Evolutionary conservation across 1,140 invertebrate genomes (phyloP).

Genomic region (Drosophila truncata): DNA sequence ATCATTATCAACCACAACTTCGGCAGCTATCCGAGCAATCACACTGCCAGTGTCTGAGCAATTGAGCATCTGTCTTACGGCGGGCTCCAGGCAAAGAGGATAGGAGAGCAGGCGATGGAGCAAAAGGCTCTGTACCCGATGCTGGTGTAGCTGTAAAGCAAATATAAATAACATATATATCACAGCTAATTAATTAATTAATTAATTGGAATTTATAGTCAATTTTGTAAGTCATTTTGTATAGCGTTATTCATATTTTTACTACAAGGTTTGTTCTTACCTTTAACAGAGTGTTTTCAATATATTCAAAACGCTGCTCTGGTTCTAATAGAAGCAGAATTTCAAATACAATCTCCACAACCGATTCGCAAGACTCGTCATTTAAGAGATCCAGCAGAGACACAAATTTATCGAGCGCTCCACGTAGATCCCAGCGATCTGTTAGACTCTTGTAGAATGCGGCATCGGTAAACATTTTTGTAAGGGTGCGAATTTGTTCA

Average conservation of each 20-base stretch:
- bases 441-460: constrained; percentile 66
- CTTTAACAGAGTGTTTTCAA: constrained; percentile 82
- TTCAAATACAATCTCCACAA: constrained; percentile 88
- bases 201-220: background rate
- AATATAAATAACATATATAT: background rate
- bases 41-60: constrained; percentile 81
- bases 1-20: constrained; percentile 84
- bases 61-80: constrained; percentile 86
- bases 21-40: constrained; percentile 83
- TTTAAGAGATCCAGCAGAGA: constrained; percentile 85
- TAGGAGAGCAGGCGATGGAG: constrained; percentile 85
- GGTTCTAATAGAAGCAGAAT: constrained; percentile 86
- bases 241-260: background rate
- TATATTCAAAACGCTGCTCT: constrained; percentile 86
- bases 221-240: background rate
- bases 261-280: constrained; percentile 11
- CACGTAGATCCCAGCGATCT: constrained; percentile 74
- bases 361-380: constrained; percentile 83
- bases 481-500: constrained; percentile 58
- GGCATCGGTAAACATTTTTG: constrained; percentile 69
- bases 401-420: constrained; percentile 86
- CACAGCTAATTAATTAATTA: background rate
- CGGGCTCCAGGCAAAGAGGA: constrained; percentile 85
- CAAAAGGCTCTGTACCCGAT: constrained; percentile 80
- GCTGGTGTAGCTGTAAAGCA: constrained; percentile 45